Evolutionary conservation across 2,888 invertebrate species (phyloP).

Genomic region (Agonopterix alstromeriana): DNA sequence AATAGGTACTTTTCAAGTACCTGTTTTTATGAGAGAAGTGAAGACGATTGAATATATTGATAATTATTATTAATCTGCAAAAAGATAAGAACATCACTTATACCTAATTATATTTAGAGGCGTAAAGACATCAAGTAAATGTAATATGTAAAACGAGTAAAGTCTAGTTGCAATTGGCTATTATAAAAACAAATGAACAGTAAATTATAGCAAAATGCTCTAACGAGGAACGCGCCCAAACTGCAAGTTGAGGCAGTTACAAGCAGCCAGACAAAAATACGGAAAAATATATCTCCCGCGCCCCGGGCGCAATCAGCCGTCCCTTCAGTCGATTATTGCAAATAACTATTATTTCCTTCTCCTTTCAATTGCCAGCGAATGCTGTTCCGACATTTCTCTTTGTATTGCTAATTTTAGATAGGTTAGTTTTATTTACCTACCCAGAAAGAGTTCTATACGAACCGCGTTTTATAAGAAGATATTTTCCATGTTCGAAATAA

Average conservation of each 20-base stretch:
- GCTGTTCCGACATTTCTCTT: constrained; percentile 36
- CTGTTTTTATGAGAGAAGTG: no score
- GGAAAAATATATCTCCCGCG: constrained; percentile 41
- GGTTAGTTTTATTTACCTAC: constrained; percentile 52
- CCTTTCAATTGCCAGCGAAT: constrained; percentile 58
- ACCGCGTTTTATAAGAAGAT: no score
- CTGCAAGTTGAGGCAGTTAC: constrained; percentile 17
- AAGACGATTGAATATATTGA: no score
- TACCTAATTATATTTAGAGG: no score
- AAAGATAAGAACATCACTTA: no score
- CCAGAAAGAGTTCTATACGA: no score
- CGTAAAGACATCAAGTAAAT: no score
- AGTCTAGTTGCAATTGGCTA: no score
- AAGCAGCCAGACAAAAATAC: constrained; percentile 21
- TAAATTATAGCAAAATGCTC: constrained; percentile 11
- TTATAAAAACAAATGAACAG: background rate
- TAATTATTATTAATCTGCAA: no score
- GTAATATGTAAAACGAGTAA: no score
- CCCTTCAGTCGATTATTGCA: constrained; percentile 69
- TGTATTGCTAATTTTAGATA: constrained; percentile 65
- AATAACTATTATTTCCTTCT: constrained; percentile 66
- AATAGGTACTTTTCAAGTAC: no score
- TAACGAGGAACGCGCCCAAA: constrained; percentile 30
- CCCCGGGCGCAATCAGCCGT: constrained; percentile 70
- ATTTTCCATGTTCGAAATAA: no score